Conservation (phyloP, 1,140 invertebrate genomes). For the Sitobion miscanthi region DNA sequence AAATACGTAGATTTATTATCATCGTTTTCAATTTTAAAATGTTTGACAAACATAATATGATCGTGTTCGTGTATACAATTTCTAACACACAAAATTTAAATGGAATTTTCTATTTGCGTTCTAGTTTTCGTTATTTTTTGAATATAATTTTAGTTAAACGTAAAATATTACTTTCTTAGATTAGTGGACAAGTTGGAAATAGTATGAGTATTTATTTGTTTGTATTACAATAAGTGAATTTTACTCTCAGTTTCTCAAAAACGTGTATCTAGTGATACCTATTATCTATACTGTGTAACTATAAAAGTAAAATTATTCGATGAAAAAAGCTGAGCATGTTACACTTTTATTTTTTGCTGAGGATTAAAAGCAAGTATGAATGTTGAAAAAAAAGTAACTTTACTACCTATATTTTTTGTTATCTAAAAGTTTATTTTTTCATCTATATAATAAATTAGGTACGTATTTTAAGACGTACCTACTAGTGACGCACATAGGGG, state of each 20-base stretch:
- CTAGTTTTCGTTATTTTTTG: neutral
- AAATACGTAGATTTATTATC: neutral
- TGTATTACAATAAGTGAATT: neutral
- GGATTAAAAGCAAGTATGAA: too few relatives aligned
- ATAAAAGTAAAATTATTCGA: too few relatives aligned
- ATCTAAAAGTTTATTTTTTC: too few relatives aligned
- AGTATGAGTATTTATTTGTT: neutral
- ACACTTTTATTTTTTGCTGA: too few relatives aligned
- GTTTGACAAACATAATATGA: constrained; percentile 4
- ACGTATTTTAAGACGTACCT: too few relatives aligned
- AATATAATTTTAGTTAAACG: neutral
- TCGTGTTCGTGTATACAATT: neutral
- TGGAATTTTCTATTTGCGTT: neutral
- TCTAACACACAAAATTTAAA: neutral
- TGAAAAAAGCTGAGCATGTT: too few relatives aligned
- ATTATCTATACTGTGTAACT: too few relatives aligned
- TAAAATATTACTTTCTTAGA: neutral
- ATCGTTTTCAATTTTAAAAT: constrained; percentile 1
- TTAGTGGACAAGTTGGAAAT: neutral
- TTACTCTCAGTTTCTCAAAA: neutral
- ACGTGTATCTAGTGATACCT: too few relatives aligned
- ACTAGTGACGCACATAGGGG: too few relatives aligned
- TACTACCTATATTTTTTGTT: too few relatives aligned
- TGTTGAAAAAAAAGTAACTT: too few relatives aligned
- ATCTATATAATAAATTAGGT: too few relatives aligned